Evolutionary conservation across 2,797 vertebrate genomes (phyloP), one percentile per base, ranked within the genome.

Genomic region (Melanotaenia maccullochi): DNA sequence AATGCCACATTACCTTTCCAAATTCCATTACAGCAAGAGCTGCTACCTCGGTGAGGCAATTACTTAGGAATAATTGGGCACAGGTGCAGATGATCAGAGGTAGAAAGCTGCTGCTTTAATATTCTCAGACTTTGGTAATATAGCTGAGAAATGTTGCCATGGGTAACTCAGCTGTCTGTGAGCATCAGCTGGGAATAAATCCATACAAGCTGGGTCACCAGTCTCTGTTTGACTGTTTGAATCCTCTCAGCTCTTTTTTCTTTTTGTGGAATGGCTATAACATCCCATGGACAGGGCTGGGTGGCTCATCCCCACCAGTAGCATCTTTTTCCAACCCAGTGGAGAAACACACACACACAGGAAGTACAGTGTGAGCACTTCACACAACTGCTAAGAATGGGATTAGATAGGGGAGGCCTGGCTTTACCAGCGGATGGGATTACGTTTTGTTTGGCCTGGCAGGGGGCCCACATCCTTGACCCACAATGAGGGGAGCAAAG

Each of bases 361-460:
- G 80, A 69, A 90, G 64, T 93, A 92, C 92, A 90, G 89, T 60
- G 87, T 92, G 90, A 86, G 91, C 90, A 89, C 82, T 92, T 89
- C 87, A 87, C 85, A 92, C 85, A 90, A 82, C 88, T 86, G 75
- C 88, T 88, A 85, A 90, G 89, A 83, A 73, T 67, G 62, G 88
- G 90, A 94, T 94, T 93, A 90, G 81, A 89, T 71, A 63, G 73
- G 79, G 87, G 86, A 83, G 84, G 80, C 64, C 85, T 71, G 83
- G 84, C 70, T 90, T 91, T 88, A 88, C 76, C 61, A 62, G 78
- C 87, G 88, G 92, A 93, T 82, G 86, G 91, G 92, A 95, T 94
- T 92, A 92, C 79, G 76, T 82, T 93, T 93, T 91, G 87, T 92
- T 93, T 90, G 87, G 87, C 75, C 83, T 93, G 90, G 86, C 88